Evolutionary conservation across 2,113 vertebrate genomes (phyloP), one percentile per base, ranked within the genome.

Genomic region (Calyptommatus sinebrachiatus): DNA sequence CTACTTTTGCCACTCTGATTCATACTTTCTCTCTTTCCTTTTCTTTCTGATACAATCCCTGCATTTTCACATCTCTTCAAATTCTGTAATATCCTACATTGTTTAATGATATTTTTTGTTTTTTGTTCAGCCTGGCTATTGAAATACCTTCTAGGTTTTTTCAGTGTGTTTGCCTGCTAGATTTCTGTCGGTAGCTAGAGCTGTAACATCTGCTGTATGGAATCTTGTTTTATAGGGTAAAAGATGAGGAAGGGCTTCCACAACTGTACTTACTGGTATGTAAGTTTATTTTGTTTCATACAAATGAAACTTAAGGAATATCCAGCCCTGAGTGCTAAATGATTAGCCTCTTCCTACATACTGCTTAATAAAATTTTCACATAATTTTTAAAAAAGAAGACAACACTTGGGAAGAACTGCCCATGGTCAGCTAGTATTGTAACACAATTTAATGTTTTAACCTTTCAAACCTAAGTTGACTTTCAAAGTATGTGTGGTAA

Each of bases 171-270:
- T 93, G 87, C 90, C 89, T 93, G 88, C 82, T 82, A 85, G 92
- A 88, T 88, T 83, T 90, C 89, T 83, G 35, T 41, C 35, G 89
- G 82, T 89, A 91, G 91, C 85, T 92, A 90, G 89, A 92, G 90
- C 90, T 88, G 1, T 93, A 93, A 93, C 90, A 84, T 88, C 84
- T 92, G 91, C 91, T 91, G 89, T 93, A 90, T 92, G 92, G 92
- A 90, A 93, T 92, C 92, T 92, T 93, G 90, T 93, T 90, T 93
- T 93, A 89, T 93, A 93, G 91, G 90, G 84, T 24, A 89, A 8
- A 90, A 91, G 91, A 93, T 92, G 92, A 92, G 88, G 91, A 80
- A 93, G 76, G 85, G 90, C 92, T 91, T 89, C 92, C 86, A 91
- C 88, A 91, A 83, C 87, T 87, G 87, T 88, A 91, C 86, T 91